Percentiles rank a stretch among this genome's conserved stretches.
phyloP scores from a whole-genome alignment of 2,888 invertebrate genomes.

The Bimastos eiseni region DNA sequence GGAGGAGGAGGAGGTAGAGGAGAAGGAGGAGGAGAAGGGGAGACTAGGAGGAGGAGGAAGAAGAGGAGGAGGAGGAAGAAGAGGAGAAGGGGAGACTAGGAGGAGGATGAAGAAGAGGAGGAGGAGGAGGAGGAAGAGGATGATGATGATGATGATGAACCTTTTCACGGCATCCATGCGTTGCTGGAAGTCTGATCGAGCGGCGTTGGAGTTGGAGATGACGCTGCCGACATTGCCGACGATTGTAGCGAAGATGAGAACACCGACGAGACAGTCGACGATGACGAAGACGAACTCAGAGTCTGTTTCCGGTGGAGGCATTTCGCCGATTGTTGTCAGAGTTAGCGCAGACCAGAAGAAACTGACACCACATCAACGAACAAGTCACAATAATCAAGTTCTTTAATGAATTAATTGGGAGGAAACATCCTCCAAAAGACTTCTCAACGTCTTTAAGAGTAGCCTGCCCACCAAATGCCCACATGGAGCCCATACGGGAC shows the following conservation, averaged over 20 bases:
- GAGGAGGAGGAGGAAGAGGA: background rate
- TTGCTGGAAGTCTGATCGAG: slow-evolving; percentile 90
- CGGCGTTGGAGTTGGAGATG: slow-evolving; percentile 91
- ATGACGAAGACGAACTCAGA: slow-evolving; percentile 91
- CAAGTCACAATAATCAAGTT: too few relatives aligned
- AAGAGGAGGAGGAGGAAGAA: too few relatives aligned
- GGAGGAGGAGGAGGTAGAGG: too few relatives aligned
- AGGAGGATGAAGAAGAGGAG: background rate
- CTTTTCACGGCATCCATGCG: slow-evolving; percentile 83
- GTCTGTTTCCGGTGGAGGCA: slow-evolving; percentile 88
- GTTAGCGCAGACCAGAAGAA: slow-evolving; percentile 98
- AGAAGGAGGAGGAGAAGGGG: too few relatives aligned
- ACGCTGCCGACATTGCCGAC: slow-evolving; percentile 78
- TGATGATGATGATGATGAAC: too few relatives aligned
- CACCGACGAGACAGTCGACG: slow-evolving; percentile 84
- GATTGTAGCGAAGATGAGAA: slow-evolving; percentile 93
- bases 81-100: background rate
- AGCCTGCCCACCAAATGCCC: slow-evolving; percentile 31
- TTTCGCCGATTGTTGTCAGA: slow-evolving; percentile 83
- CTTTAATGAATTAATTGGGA: too few relatives aligned
- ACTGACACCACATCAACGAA: slow-evolving; percentile 73
- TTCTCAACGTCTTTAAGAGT: slow-evolving; percentile 62
- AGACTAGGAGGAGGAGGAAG: too few relatives aligned
- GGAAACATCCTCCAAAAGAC: too few relatives aligned
- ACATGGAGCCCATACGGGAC: too few relatives aligned